Evolutionary conservation across 2,113 vertebrate species (phyloP), one percentile per base, ranked within the genome.

Genomic region (Carettochelys insculpta): DNA sequence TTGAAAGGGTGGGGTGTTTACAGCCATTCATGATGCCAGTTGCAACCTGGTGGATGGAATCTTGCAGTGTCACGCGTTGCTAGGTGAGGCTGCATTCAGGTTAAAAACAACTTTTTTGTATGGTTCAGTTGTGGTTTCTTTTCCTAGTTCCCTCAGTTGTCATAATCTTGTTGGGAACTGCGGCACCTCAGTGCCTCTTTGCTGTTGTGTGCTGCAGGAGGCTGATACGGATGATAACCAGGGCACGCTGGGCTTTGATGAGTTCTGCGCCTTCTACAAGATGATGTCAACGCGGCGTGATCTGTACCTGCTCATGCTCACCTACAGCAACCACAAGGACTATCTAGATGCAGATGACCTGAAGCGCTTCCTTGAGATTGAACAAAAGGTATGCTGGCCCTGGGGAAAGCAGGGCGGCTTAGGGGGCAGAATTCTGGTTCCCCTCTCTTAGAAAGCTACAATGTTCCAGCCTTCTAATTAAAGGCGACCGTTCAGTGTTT

Each of bases 211-310:
- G 2, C 76, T 58, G 52, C 92, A 99, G 99, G 99, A 99, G 90
- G 99, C 99, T 0, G 99, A 99, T 92, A 99, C 99, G 0, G 99
- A 99, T n/a, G 99, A 99, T 80, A 98, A 98, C 92, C 99, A 99
- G 97, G 99, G 99, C 12, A 98, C 98, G 0, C 93, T 99, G 97
- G 99, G 96, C 95, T 99, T 99, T 0, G 99, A 99, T 38, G 99
- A 99, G 97, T 99, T 99, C 98, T 99, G 99, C 31, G 98, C 99
- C 84, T 99, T 99, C 97, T 99, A 99, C 96, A 99, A 99, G 98
- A 99, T 98, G 98, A 99, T 99, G 99, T 99, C 99, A 0, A 99
- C 99, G 0, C 98, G 99, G 17, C 98, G 99, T 0, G 99, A 99
- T 58, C 97, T 99, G 78, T 99, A 99, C 96, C 98, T 99, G 84